Base-by-base conservation (phyloP, 2,888 invertebrate species). In the Megamerina dolium region DNA sequence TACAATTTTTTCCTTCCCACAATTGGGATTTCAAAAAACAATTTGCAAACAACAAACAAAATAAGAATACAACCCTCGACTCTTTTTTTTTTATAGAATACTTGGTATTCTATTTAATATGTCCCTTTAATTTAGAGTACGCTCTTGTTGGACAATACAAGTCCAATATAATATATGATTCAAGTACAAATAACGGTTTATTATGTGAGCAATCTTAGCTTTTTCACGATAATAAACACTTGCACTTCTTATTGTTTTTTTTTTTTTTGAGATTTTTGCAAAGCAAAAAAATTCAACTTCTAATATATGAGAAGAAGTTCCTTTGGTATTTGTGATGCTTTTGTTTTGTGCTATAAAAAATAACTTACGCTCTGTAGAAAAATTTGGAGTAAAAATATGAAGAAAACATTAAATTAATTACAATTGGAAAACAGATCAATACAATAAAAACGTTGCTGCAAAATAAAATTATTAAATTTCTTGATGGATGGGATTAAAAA, bases 11-110 rank as follows among this genome's bases (percentile, higher is more conserved):
- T 63, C 58, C 51, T 23, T 10, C 10, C 10, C 8, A 10, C 23
- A 23, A 10, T 8, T n/a, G n/a, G n/a, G n/a, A n/a, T n/a, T n/a
- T n/a, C 6, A 23, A 23, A 23, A 23, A 23, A 68, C 68, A 64
- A 68, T 68, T 68, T 59, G 67, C 68, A 68, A 68, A 64, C 68
- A 64, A 65, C 61, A 60, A 63, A 62, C 66, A 68, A 53, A 37
- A 19, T n/a, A n/a, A n/a, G n/a, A n/a, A n/a, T n/a, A n/a, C n/a
- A 64, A 56, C 63, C 63, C 64, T 65, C 64, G 56, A 59, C 54
- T 30, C 29, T 16, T 29, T 44, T 55, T 52, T 59, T 50, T 38
- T 33, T 38, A 49, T 37, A 45, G 44, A 45, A 49, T 38, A 37
- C 42, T 27, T 39, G 50, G 51, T 54, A 55, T 17, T 34, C 21